These are phyloP conservation scores for Leptocoma aspasia DNA, from an alignment of 2,113 vertebrate species.

Conservation along the genomic window DNA sequence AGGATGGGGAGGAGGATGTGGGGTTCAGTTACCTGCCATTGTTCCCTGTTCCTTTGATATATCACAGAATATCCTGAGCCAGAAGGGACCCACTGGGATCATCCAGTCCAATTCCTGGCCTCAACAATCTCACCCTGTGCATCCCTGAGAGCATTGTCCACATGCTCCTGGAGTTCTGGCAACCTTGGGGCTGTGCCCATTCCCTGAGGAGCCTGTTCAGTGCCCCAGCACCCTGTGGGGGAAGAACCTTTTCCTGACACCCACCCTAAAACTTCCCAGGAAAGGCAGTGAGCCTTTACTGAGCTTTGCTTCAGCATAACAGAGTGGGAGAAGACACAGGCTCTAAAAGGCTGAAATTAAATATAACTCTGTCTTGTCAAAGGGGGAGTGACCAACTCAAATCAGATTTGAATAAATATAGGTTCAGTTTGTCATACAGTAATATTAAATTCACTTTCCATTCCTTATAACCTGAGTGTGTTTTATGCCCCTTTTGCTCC, in stretches of 20 bases:
- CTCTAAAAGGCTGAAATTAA: background rate
- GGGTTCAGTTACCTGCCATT: fast-evolving
- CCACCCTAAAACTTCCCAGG: background rate
- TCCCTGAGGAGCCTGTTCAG: background rate
- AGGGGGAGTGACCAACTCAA: background rate
- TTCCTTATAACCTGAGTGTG: background rate
- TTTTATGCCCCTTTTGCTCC: background rate
- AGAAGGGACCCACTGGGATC: background rate
- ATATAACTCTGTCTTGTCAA: background rate
- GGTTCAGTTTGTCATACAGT: background rate
- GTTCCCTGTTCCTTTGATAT: background rate
- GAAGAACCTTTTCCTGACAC: background rate
- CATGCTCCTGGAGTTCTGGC: background rate
- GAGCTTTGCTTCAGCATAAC: background rate
- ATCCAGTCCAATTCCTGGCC: background rate
- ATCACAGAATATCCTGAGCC: background rate
- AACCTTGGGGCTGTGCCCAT: background rate
- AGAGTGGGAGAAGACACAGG: background rate
- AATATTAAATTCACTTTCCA: background rate
- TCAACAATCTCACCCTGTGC: background rate
- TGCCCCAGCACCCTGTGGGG: background rate
- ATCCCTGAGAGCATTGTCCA: background rate
- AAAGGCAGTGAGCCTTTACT: background rate
- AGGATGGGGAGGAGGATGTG: fast-evolving
- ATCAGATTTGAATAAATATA: background rate